phyloP scores from a whole-genome alignment of 2,113 vertebrate genomes.

The Herpetotheres cachinnans region DNA sequence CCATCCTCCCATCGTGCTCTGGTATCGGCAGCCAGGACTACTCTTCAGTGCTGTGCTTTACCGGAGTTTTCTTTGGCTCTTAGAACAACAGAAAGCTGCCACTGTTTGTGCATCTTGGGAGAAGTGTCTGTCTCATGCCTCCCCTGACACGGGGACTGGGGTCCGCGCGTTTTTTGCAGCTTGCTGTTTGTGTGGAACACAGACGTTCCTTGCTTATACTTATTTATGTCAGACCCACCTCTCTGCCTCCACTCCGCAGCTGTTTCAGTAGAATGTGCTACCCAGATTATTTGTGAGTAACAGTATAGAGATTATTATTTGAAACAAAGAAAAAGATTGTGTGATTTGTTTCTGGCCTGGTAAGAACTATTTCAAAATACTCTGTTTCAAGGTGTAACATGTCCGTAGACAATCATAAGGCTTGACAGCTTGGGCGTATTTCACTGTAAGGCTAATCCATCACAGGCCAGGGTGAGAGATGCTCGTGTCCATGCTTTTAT shows the following conservation, averaged over 20 bases:
- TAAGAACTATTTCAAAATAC: background rate
- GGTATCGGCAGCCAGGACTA: background rate
- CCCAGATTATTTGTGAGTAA: background rate
- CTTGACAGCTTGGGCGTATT: background rate
- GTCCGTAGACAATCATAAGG: background rate
- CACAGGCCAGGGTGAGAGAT: background rate
- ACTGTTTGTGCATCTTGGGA: background rate
- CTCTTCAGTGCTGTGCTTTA: background rate
- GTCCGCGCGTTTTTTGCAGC: background rate
- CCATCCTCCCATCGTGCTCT: background rate
- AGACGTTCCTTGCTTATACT: too few species aligned
- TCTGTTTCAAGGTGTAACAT: background rate
- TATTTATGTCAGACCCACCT: background rate
- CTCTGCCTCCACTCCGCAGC: background rate
- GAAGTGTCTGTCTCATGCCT: background rate
- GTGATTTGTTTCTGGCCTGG: background rate
- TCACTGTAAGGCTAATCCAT: background rate
- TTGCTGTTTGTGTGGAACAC: background rate
- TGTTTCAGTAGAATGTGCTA: background rate
- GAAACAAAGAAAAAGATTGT: background rate
- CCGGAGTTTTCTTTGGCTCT: background rate
- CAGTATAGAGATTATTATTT: background rate
- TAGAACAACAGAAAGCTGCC: background rate
- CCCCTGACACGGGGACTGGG: background rate
- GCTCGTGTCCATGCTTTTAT: background rate